A percentile compares a stretch with the other conserved stretches of the same genome.
These are phyloP conservation scores for Plagodis pulveraria DNA, from an alignment of 2,888 invertebrate genomes.

Conservation along the genomic window DNA sequence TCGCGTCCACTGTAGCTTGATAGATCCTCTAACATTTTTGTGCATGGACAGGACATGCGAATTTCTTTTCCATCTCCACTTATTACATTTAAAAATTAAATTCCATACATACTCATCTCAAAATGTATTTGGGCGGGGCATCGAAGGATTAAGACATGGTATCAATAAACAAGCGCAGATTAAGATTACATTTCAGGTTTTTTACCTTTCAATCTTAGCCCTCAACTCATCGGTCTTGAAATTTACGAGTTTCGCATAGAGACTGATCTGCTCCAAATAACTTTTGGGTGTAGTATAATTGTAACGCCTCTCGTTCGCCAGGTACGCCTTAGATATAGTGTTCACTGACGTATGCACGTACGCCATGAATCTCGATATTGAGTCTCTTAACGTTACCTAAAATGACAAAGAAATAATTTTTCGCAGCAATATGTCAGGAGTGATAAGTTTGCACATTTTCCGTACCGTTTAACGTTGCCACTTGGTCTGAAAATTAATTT, in stretches of 20 bases:
- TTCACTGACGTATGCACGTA: conserved; percentile 97
- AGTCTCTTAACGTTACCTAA: conserved; percentile 89
- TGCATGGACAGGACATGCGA: too few species aligned
- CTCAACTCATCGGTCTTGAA: conserved; percentile 94
- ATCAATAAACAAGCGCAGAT: too few species aligned
- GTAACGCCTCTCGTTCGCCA: conserved; percentile 95
- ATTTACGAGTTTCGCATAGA: conserved; percentile 94
- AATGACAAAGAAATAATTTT: conserved; percentile 39
- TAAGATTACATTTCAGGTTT: too few species aligned
- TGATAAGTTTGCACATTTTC: too few species aligned
- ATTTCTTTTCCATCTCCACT: too few species aligned
- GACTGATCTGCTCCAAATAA: conserved; percentile 96
- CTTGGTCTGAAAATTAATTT: neutral
- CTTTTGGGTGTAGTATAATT: conserved; percentile 99
- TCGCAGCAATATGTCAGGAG: too few species aligned
- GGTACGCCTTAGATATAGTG: conserved; percentile 93
- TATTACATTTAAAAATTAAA: too few species aligned
- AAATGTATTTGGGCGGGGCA: too few species aligned
- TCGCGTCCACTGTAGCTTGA: too few species aligned
- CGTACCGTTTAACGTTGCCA: neutral
- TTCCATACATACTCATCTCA: too few species aligned
- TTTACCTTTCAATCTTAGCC: conserved; percentile 90
- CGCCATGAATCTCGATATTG: conserved; percentile 97
- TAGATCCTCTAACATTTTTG: too few species aligned
- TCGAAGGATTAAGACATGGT: too few species aligned